phyloP scores from a whole-genome alignment of 2,113 vertebrate genomes.

The Aptenodytes patagonicus region DNA sequence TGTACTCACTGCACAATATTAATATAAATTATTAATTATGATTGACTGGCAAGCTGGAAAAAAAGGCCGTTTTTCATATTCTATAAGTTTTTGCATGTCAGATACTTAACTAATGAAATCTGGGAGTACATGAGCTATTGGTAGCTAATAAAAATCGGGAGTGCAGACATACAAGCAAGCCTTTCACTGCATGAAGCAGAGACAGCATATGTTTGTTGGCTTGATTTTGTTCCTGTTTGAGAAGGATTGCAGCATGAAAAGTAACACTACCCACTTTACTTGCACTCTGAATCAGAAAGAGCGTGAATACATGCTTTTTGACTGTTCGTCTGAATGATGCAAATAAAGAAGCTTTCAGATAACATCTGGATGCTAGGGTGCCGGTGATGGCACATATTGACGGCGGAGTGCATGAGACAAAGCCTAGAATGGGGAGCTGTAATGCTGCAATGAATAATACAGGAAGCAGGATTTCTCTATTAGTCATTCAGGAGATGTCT shows the following conservation, averaged over 20 bases:
- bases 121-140: background rate
- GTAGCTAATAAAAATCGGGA: background rate
- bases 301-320: background rate
- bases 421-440: background rate
- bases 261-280: background rate
- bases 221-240: background rate
- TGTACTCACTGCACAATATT: background rate
- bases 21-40: background rate
- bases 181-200: background rate
- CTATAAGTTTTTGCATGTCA: background rate
- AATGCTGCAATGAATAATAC: background rate
- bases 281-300: background rate
- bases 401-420: background rate
- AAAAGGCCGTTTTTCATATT: background rate
- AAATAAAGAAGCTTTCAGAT: constrained; percentile 34
- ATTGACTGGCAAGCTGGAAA: background rate
- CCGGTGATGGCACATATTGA: background rate
- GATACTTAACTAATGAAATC: background rate
- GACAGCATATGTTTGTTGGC: background rate
- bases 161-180: background rate
- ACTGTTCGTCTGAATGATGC: background rate
- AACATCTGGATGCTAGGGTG: background rate
- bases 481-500: constrained; percentile 27
- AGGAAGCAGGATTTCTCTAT: background rate
- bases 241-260: background rate